Base-by-base conservation (phyloP, 2,113 vertebrate genomes). In the Ramphastos sulfuratus region DNA sequence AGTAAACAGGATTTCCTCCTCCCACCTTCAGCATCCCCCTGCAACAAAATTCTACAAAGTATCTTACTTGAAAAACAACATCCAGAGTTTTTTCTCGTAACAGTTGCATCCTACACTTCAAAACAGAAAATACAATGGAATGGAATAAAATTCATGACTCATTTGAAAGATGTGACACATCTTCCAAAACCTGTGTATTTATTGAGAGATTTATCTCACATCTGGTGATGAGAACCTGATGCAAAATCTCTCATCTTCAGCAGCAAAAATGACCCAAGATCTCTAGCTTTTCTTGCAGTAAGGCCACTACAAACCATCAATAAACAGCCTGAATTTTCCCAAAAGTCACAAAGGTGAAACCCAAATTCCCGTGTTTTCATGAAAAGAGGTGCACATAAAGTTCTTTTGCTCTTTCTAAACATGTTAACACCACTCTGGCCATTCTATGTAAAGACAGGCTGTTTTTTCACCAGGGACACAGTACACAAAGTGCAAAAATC, bases 401-500 rank as follows among this genome's bases (percentile, higher is more conserved):
- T 55, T 60, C 15, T 67, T 73, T 28, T 23, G 18, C 35, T 80
- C 28, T 35, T 54, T 42, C 39, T 64, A 27, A 44, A 35, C 4
- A 3, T 3, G 12, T 10, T 52, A 42, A 18, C 8, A 54, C 30
- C 50, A 33, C 46, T 0, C 0, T 10, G 25, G 28, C 18, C 13
- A 9, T 19, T 82, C 21, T n/a, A 4, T 9, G 12, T 48, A 56
- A 87, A 90, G 27, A 50, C 16, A 71, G 37, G 67, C 17, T 48
- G 9, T 48, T 48, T 48, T 63, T 82, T 31, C 46, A 55, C 7
- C 24, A 67, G 52, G 7, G 6, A 67, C 8, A 10, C 61, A 27
- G 8, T 2, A 18, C 33, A 82, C 12, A 64, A n/a, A 89, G 5
- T 48, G 5, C 16, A 87, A 90, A 71, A 74, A 31, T 7, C 11